A percentile compares a stretch with the other conserved stretches of the same genome.
phyloP scores from a whole-genome alignment of 1,140 invertebrate species.

The Monomorium pharaonis region DNA sequence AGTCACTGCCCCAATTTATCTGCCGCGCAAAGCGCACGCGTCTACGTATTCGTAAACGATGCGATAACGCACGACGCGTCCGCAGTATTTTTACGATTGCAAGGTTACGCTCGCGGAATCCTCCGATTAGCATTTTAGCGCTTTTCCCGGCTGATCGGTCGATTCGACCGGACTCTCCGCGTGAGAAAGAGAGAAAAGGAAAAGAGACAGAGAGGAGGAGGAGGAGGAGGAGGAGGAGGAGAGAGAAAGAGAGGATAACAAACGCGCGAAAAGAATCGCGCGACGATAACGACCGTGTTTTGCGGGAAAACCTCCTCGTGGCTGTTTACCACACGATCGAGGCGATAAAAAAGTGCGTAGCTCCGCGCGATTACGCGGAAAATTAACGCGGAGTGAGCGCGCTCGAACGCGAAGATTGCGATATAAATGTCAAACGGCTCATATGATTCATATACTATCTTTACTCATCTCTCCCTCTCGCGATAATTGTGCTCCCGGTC shows the following conservation, averaged over 20 bases:
- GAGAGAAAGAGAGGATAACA: constrained; percentile 13
- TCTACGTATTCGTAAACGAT: constrained; percentile 45
- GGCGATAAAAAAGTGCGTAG: constrained; percentile 49
- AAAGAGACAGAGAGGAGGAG: no score
- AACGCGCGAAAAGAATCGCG: constrained; percentile 19
- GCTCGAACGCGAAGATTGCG: constrained; percentile 8
- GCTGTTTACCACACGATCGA: constrained; percentile 53
- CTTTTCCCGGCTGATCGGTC: constrained; percentile 59
- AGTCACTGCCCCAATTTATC: constrained; percentile 79
- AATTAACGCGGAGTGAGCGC: constrained; percentile 31
- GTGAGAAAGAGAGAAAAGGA: no score
- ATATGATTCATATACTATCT: constrained; percentile 17
- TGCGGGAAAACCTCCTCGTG: constrained; percentile 28
- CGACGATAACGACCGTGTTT: constrained; percentile 22
- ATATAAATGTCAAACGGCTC: constrained; percentile 27
- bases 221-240: no score
- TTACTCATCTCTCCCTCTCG: not conserved
- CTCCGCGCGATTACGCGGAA: constrained; percentile 47
- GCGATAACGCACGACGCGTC: constrained; percentile 70
- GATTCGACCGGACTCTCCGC: constrained; percentile 3
- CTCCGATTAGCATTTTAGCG: constrained; percentile 44
- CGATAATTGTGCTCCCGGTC: not conserved
- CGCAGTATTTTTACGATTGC: constrained; percentile 76
- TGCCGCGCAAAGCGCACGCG: constrained; percentile 34
- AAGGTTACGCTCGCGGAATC: constrained; percentile 65